These are phyloP conservation scores for Sinocyclocheilus grahami DNA, from an alignment of 2,113 vertebrate genomes.

Conservation along the genomic window DNA sequence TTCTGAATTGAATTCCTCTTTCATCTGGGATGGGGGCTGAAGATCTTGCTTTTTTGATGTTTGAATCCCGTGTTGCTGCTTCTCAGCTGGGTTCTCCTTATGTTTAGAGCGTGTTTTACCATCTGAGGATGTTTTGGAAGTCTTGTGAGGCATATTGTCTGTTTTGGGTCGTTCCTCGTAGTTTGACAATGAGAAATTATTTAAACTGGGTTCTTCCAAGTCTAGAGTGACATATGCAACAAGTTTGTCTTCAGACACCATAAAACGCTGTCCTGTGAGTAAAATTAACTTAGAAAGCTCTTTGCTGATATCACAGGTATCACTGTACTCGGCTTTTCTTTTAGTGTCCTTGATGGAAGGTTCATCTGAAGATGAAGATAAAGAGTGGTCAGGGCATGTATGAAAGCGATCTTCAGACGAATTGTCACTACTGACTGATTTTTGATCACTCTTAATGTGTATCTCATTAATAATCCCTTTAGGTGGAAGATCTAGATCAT, in stretches of 20 bases:
- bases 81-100: conserved; percentile 64
- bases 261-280: conserved; percentile 50
- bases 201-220: conserved; percentile 46
- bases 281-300: conserved; percentile 59
- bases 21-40: conserved; percentile 37
- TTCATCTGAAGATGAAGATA: conserved; percentile 18
- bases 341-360: conserved; percentile 6
- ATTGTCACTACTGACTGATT: conserved; percentile 30
- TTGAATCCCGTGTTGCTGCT: conserved; percentile 53
- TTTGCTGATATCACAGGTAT: conserved; percentile 53
- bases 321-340: conserved; percentile 49
- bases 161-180: conserved; percentile 20
- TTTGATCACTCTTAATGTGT: conserved; percentile 48
- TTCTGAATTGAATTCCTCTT: conserved; percentile 12
- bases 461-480: conserved; percentile 47
- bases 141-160: conserved; percentile 72
- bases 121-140: conserved; percentile 60
- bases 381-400: conserved; percentile 3
- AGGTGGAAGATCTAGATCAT: conserved; percentile 50
- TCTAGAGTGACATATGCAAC: conserved; percentile 54
- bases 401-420: conserved; percentile 37
- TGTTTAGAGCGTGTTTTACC: conserved; percentile 65
- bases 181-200: neutral
- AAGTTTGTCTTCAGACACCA: conserved; percentile 43
- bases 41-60: conserved; percentile 63